A percentile compares a stretch with the other conserved stretches of the same genome.
Conservation (phyloP, 1,140 invertebrate species). For the Helicoverpa zea region DNA sequence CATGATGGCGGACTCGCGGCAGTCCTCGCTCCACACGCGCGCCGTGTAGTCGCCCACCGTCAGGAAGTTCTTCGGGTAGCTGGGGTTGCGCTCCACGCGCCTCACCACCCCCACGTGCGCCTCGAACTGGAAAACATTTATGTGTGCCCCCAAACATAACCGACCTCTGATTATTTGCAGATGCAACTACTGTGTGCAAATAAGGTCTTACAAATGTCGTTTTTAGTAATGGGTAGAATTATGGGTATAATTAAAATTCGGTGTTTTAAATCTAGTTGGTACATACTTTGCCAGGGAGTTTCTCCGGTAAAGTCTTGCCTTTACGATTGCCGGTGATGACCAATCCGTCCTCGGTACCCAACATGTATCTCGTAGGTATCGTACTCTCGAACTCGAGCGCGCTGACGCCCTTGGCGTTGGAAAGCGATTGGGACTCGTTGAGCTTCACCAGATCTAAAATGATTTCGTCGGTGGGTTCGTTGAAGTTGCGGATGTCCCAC, state of each 20-base stretch:
- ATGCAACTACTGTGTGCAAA: too few relatives aligned
- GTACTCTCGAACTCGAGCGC: slow-evolving; percentile 95
- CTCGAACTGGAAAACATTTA: slow-evolving; percentile 85
- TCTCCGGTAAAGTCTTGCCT: slow-evolving; percentile 93
- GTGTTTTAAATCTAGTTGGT: too few relatives aligned
- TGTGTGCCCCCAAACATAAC: too few relatives aligned
- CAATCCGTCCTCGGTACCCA: slow-evolving; percentile 92
- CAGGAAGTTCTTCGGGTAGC: slow-evolving; percentile 95
- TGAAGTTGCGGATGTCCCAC: slow-evolving; percentile 96
- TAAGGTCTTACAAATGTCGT: too few relatives aligned
- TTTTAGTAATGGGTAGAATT: too few relatives aligned
- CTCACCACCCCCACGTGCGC: slow-evolving; percentile 94
- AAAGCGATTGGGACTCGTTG: slow-evolving; percentile 89
- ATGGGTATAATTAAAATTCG: too few relatives aligned
- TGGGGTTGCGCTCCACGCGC: slow-evolving; percentile 93
- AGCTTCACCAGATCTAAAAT: slow-evolving; percentile 92
- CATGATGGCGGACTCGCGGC: slow-evolving; percentile 95
- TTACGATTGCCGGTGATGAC: slow-evolving; percentile 93
- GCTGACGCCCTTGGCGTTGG: slow-evolving; percentile 92
- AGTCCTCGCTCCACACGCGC: slow-evolving; percentile 96
- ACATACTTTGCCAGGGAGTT: slow-evolving; percentile 89
- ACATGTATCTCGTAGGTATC: slow-evolving; percentile 94
- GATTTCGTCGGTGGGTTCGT: slow-evolving; percentile 92
- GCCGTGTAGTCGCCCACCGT: slow-evolving; percentile 96
- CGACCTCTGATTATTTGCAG: too few relatives aligned